A percentile compares a stretch with the other conserved stretches of the same genome.
phyloP scores from a whole-genome alignment of 2,888 invertebrate genomes.

The Archaeoteleia sp. region DNA sequence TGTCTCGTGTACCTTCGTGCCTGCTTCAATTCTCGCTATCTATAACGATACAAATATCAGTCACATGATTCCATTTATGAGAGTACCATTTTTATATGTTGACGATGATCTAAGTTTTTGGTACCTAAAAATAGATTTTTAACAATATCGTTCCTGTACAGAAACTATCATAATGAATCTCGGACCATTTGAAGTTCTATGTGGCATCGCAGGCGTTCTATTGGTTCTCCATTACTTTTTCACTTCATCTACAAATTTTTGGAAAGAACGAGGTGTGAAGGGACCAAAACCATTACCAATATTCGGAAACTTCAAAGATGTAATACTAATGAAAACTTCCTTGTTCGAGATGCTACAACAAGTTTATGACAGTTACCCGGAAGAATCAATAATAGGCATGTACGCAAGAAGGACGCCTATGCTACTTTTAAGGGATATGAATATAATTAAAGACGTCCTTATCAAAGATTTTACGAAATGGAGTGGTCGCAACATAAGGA shows the following conservation, averaged over 20 bases:
- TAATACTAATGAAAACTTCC: constrained; percentile 53
- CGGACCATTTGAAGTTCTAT: constrained; percentile 55
- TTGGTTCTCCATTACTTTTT: constrained; percentile 56
- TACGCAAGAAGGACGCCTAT: constrained; percentile 68
- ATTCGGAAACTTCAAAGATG: constrained; percentile 72
- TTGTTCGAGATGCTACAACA: constrained; percentile 18
- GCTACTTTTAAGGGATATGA: constrained; percentile 70
- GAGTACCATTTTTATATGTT: too few relatives aligned
- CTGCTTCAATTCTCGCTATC: too few relatives aligned
- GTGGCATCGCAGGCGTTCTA: constrained; percentile 73
- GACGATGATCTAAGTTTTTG: too few relatives aligned
- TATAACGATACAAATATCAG: too few relatives aligned
- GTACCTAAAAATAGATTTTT: too few relatives aligned
- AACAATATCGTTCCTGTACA: too few relatives aligned
- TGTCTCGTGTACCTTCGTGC: too few relatives aligned
- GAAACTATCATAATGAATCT: constrained; percentile 34
- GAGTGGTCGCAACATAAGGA: constrained; percentile 62
- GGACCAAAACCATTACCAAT: constrained; percentile 72
- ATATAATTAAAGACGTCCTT: constrained; percentile 71
- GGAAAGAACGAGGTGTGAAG: constrained; percentile 72
- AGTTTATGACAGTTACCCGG: constrained; percentile 49
- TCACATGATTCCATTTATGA: too few relatives aligned
- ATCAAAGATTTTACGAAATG: constrained; percentile 74
- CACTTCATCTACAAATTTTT: constrained; percentile 61
- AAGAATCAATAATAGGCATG: constrained; percentile 70